phyloP scores from a whole-genome alignment of 2,113 vertebrate genomes.

The Syngnathus typhle region DNA sequence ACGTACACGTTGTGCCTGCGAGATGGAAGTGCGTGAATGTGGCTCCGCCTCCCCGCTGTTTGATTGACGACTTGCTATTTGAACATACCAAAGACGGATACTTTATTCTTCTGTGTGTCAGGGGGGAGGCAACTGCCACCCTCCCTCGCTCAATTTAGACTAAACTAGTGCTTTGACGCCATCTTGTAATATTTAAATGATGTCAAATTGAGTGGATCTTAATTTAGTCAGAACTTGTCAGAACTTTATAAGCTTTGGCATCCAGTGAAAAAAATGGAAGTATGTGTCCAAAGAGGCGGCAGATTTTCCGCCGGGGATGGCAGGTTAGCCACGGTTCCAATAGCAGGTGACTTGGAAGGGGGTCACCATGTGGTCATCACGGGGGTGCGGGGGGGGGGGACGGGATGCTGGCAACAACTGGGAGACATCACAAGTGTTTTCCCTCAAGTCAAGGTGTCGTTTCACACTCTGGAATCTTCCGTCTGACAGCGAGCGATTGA shows the following conservation, averaged over 20 bases:
- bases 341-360: neutral
- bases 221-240: too few relatives aligned
- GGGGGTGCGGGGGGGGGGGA: neutral
- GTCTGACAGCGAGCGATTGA: conserved; percentile 1
- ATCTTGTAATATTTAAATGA: neutral
- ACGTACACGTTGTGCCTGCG: neutral
- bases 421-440: conserved; percentile 2
- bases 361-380: neutral
- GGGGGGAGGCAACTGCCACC: too few relatives aligned
- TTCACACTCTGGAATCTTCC: neutral
- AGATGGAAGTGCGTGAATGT: neutral
- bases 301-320: neutral
- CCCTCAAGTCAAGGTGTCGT: neutral
- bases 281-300: neutral
- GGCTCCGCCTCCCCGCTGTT: neutral
- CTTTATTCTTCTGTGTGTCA: neutral
- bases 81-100: neutral
- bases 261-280: neutral
- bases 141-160: too few relatives aligned
- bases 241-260: neutral
- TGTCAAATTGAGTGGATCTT: too few relatives aligned
- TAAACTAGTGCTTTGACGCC: neutral
- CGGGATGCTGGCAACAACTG: neutral
- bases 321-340: neutral
- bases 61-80: conserved; percentile 5